Base-by-base conservation (phyloP, 2,113 vertebrate genomes). In the Eclectus roratus region DNA sequence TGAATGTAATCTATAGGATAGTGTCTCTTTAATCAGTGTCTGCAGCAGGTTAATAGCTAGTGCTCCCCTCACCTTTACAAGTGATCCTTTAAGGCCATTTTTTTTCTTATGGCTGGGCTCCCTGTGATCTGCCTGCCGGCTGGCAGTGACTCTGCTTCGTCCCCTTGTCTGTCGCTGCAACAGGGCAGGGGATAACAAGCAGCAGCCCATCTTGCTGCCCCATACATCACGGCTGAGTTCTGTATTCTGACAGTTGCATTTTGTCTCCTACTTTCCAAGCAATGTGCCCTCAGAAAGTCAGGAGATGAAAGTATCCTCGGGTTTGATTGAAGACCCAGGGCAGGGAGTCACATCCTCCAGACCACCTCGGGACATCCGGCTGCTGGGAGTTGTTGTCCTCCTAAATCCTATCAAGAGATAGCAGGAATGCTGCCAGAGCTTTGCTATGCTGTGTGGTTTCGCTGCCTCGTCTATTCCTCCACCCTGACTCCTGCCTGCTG, bases 161-260 rank as follows among this genome's bases (percentile, higher is more conserved):
- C 93, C 95, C 89, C 91, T 93, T 97, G 96, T 97, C 96, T 94
- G 73, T 72, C 10, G 8, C 83, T 13, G 56, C 58, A 72, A 94
- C 96, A 97, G 93, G 85, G 90, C 92, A 86, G 83, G n/a, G 88
- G 98, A 98, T 98, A 98, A 98, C 97, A 94, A 98, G 98, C 95
- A 95, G 96, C 96, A 97, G 92, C 94, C 96, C 97, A 96, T 97
- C 94, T 97, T 41, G 16, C 92, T 94, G 93, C 85, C 96, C 96
- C 96, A 97, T 98, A 97, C 80, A 98, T 98, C 98, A 98, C 52
- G 7, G 89, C 92, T n/a, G 5, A 86, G 88, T 85, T 95, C 88
- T 80, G 94, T 96, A 85, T 97, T 97, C 96, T 98, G 98, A 98
- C 98, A 98, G 98, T 95, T 84, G 95, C 83, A 96, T 98, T 97